These are phyloP conservation scores for Antrozous pallidus DNA, from an alignment of 2,797 vertebrate species.

Conservation along the genomic window DNA sequence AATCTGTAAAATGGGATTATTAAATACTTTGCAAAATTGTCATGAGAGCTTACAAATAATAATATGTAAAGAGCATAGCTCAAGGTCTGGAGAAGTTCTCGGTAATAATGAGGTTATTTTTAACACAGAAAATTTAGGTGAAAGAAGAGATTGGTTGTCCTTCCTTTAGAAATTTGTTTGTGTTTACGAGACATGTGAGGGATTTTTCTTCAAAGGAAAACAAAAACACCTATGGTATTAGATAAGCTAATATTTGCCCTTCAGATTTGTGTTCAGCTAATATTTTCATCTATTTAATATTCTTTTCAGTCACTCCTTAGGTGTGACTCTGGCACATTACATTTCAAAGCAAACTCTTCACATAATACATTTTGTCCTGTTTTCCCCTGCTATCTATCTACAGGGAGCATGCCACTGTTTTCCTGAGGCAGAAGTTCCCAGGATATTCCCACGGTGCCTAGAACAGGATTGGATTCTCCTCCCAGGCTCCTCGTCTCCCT, in stretches of 20 bases:
- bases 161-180: neutral
- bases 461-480: neutral
- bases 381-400: neutral
- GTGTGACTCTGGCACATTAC: neutral
- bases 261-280: neutral
- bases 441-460: neutral
- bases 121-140: neutral
- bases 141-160: neutral
- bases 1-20: neutral
- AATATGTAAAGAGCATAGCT: neutral
- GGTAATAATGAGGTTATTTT: neutral
- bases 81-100: neutral
- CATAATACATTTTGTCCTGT: neutral
- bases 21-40: neutral
- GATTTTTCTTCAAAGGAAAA: neutral
- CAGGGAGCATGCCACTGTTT: neutral
- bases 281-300: neutral
- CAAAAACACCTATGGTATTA: neutral
- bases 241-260: neutral
- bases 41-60: neutral
- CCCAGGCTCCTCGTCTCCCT: neutral
- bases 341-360: conserved; percentile 15
- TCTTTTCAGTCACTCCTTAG: neutral
- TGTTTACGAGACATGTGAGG: neutral
- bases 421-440: neutral